A percentile compares a stretch with the other conserved stretches of the same genome.
These are phyloP conservation scores for Zosterops borbonicus DNA, from an alignment of 2,113 vertebrate genomes.

Conservation along the genomic window DNA sequence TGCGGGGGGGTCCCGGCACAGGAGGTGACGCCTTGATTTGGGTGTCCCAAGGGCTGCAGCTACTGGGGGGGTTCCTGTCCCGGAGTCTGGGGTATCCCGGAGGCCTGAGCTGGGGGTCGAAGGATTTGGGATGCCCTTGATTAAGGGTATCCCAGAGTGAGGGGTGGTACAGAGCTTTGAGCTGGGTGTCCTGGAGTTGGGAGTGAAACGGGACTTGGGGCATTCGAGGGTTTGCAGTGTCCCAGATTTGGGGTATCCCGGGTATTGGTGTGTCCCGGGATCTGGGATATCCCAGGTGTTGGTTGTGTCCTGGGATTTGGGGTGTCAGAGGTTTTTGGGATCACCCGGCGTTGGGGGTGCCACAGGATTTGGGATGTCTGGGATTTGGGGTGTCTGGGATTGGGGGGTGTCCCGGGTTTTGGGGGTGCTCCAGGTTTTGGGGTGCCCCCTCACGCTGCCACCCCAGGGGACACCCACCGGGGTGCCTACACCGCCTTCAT, in stretches of 20 bases:
- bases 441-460: background rate
- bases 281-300: background rate
- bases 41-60: background rate
- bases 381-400: background rate
- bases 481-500: slow-evolving; percentile 91
- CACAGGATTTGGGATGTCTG: background rate
- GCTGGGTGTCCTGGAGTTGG: background rate
- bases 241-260: background rate
- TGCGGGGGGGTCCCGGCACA: background rate
- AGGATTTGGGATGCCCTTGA: background rate
- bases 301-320: no score
- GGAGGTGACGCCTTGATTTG: background rate
- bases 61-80: background rate
- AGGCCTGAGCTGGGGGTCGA: background rate
- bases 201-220: background rate
- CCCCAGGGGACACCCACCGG: slow-evolving; percentile 77
- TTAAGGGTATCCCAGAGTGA: accelerated
- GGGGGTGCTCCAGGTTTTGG: background rate
- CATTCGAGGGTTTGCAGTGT: background rate
- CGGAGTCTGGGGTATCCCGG: background rate
- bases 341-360: no score
- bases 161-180: background rate
- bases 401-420: background rate
- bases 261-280: no score
- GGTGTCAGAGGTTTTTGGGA: background rate